Evolutionary conservation across 2,888 invertebrate species (phyloP), one percentile per base, ranked within the genome.

Genomic region (Molorchus minor): DNA sequence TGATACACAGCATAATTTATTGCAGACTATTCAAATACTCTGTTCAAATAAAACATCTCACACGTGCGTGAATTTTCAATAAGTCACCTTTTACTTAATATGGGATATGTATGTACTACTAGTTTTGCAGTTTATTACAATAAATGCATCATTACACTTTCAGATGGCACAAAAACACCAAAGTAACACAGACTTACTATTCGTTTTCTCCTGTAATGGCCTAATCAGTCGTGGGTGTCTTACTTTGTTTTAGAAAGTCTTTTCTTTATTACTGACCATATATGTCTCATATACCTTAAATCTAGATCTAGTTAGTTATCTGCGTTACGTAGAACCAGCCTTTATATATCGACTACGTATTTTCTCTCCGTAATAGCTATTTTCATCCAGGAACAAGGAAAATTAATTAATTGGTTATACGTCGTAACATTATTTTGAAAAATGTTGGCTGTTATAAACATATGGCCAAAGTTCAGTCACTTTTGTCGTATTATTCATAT

Each of bases 221-320:
- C 68, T 69, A 73, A 72, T 74, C 72, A 73, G 70, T 75, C 70
- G 76, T 75, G 74, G 75, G 75, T 73, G 75, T 75, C 74, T 55
- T 71, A 74, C 72, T 76, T 76, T 73, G 72, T 71, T 72, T 74
- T 76, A 76, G 77, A 77, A 76, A 77, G 77, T 75, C 63, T 68
- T 69, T 72, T 75, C 72, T 73, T 72, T 69, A 73, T 70, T 68
- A 64, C 65, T 65, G 62, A 49, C 72, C 73, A 69, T 72, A 72
- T 73, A 74, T 56, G 73, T 66, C 67, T 54, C 61, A 63, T 58
- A n/a, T n/a, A 65, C 63, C 49, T 61, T 56, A 62, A 60, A 67
- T 69, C 67, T 64, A 65, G 64, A 67, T 66, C 69, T 60, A 61
- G 67, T 70, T 65, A 64, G 60, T 65, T 64, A 66, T 63, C 61